Percentiles rank a stretch among this genome's conserved stretches.
These are phyloP conservation scores for Drosophila neonasuta DNA, from an alignment of 2,888 invertebrate genomes.

Conservation along the genomic window DNA sequence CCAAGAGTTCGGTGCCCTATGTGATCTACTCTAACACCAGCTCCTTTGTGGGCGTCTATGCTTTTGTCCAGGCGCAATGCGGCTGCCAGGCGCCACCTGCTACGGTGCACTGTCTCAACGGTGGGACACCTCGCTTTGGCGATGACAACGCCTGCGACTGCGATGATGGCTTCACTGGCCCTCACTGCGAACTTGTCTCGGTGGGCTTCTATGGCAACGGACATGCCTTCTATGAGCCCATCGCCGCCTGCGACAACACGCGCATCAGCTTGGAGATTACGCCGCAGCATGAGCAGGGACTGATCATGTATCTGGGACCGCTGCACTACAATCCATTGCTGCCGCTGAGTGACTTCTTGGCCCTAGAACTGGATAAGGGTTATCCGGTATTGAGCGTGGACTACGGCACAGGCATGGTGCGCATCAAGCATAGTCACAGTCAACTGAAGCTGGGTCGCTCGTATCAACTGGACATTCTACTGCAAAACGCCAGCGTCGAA, in stretches of 20 bases:
- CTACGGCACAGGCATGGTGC: conserved; percentile 92
- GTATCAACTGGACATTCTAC: conserved; percentile 92
- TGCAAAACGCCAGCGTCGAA: conserved; percentile 86
- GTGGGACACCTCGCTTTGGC: conserved; percentile 86
- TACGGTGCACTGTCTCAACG: conserved; percentile 87
- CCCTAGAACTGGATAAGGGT: conserved; percentile 93
- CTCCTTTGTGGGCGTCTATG: conserved; percentile 96
- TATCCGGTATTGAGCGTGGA: conserved; percentile 91
- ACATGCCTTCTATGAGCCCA: conserved; percentile 95
- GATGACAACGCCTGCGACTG: conserved; percentile 89
- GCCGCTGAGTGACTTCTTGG: conserved; percentile 92
- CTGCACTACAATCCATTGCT: conserved; percentile 85
- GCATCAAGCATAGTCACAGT: conserved; percentile 87
- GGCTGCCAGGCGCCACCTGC: conserved; percentile 83
- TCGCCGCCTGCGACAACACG: conserved; percentile 93
- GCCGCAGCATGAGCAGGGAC: conserved; percentile 89
- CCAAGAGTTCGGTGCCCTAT: conserved; percentile 88
- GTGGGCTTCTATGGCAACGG: conserved; percentile 95
- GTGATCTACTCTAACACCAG: conserved; percentile 96
- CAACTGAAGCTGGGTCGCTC: conserved; percentile 91
- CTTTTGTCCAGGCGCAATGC: conserved; percentile 91
- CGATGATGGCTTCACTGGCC: conserved; percentile 90
- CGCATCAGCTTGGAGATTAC: conserved; percentile 91
- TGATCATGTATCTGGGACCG: conserved; percentile 96
- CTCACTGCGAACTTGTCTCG: conserved; percentile 93